Evolutionary conservation across 2,888 invertebrate genomes (phyloP).

Genomic region (Drosophila quasianomalipes): DNA sequence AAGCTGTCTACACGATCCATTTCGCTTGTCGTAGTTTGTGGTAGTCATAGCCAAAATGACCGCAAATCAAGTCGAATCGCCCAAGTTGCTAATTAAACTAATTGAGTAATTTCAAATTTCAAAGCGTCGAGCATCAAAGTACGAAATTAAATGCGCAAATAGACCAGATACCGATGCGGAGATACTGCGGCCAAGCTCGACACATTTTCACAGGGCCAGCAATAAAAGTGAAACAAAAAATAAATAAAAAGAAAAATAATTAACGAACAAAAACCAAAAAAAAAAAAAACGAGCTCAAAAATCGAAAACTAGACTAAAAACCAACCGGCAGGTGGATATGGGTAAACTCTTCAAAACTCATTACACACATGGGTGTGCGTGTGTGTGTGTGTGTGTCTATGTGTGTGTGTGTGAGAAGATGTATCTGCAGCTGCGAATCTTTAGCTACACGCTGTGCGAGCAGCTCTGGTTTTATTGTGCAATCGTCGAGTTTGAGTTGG

Average conservation of each 20-base stretch:
- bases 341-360: slow-evolving; percentile 12
- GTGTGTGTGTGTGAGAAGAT: background rate
- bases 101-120: slow-evolving; percentile 83
- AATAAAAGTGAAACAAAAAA: background rate
- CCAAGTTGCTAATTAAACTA: slow-evolving; percentile 82
- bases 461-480: slow-evolving; percentile 36
- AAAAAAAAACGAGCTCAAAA: slow-evolving; percentile 25
- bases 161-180: slow-evolving; percentile 41
- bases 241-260: background rate
- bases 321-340: slow-evolving; percentile 35
- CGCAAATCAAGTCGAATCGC: slow-evolving; percentile 66
- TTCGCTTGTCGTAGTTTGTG: slow-evolving; percentile 36
- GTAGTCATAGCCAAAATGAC: slow-evolving; percentile 47
- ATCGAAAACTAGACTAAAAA: slow-evolving; percentile 52
- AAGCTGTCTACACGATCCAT: slow-evolving; percentile 56
- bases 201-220: slow-evolving; percentile 27
- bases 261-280: background rate
- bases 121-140: slow-evolving; percentile 57
- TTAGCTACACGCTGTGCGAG: slow-evolving; percentile 3
- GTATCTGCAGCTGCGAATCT: slow-evolving; percentile 48
- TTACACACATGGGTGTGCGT: background rate
- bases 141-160: slow-evolving; percentile 75
- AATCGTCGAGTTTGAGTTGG: slow-evolving; percentile 6
- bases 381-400: background rate
- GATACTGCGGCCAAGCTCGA: slow-evolving; percentile 19